These are phyloP conservation scores for Anagyrus pseudococci DNA, from an alignment of 2,888 invertebrate species.

Conservation along the genomic window DNA sequence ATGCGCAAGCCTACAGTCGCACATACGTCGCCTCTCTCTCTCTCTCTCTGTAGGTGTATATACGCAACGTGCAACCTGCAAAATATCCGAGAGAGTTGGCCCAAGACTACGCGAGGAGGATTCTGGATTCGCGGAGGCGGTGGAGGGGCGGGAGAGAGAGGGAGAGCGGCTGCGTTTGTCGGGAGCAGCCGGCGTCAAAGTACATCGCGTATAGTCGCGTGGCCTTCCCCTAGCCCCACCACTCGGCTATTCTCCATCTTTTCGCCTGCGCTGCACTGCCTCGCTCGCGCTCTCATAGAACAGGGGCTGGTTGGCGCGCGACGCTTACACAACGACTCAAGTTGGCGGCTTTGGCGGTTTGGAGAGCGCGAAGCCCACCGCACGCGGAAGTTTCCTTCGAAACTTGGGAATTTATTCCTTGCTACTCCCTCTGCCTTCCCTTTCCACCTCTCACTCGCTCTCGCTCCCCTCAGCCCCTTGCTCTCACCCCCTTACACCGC, in stretches of 20 bases:
- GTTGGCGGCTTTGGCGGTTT: constrained; percentile 38
- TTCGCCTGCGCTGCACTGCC: constrained; percentile 7
- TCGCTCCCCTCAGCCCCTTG: no score
- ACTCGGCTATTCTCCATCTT: constrained; percentile 10
- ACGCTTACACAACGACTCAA: constrained; percentile 34
- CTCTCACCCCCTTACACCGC: no score
- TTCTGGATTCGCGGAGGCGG: no score
- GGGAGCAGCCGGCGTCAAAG: constrained; percentile 43
- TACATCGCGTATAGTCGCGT: constrained; percentile 32
- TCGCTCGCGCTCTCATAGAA: constrained; percentile 1
- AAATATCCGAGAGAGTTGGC: no score
- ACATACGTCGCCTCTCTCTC: no score
- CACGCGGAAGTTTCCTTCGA: constrained; percentile 45
- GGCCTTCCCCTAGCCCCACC: no score
- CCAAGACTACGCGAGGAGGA: no score
- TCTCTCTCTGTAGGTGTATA: no score
- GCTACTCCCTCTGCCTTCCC: constrained; percentile 29
- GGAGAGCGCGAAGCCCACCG: constrained; percentile 24
- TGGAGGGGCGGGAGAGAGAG: constrained; percentile 9
- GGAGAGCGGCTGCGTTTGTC: constrained; percentile 42
- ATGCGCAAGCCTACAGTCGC: no score
- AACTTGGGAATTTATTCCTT: constrained; percentile 50
- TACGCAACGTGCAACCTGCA: no score
- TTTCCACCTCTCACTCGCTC: neutral
- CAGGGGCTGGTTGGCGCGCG: no score